A percentile compares a stretch with the other conserved stretches of the same genome.
These are phyloP conservation scores for Karalla daura DNA, from an alignment of 2,797 vertebrate species.

Conservation along the genomic window DNA sequence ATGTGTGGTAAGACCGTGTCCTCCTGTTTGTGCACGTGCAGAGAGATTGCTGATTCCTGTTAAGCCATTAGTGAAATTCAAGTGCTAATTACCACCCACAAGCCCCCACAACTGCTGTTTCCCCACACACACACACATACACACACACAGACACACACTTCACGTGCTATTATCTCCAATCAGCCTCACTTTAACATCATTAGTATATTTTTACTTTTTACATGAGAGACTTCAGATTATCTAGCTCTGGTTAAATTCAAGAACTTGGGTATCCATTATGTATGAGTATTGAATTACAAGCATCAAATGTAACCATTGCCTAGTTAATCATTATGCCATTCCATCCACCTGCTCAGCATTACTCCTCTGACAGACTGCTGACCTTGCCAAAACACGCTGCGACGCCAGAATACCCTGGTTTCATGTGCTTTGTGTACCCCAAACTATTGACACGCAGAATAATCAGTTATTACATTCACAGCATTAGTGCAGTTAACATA, in stretches of 20 bases:
- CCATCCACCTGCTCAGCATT: neutral
- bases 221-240: neutral
- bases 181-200: conserved; percentile 15
- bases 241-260: neutral
- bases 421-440: neutral
- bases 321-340: neutral
- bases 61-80: conserved; percentile 61
- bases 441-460: neutral
- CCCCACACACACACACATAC: neutral
- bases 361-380: neutral
- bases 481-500: neutral
- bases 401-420: neutral
- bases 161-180: conserved; percentile 18
- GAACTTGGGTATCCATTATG: neutral
- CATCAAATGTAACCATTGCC: neutral
- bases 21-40: conserved; percentile 17
- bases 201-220: conserved; percentile 20
- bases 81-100: conserved; percentile 62
- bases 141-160: conserved; percentile 1
- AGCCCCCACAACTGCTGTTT: conserved; percentile 34
- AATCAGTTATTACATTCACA: neutral
- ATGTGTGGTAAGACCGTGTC: neutral
- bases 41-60: conserved; percentile 46
- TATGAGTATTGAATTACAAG: neutral
- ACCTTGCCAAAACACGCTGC: neutral